A percentile compares a stretch with the other conserved stretches of the same genome.
phyloP scores from a whole-genome alignment of 2,797 vertebrate species.

The Chelidonichthys spinosus region DNA sequence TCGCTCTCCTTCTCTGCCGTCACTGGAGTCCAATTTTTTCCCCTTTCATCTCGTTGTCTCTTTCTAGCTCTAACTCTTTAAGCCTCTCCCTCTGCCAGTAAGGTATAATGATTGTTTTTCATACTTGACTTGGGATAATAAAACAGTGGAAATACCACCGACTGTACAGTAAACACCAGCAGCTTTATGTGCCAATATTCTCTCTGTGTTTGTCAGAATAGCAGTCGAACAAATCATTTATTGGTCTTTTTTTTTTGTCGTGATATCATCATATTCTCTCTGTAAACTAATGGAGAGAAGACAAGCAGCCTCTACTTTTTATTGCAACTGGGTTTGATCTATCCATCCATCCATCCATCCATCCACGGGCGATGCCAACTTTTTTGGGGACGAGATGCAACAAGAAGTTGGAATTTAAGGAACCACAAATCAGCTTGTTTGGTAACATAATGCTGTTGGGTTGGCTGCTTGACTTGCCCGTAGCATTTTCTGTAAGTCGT shows the following conservation, averaged over 20 bases:
- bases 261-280: conserved; percentile 10
- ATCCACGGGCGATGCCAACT: not conserved
- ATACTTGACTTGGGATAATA: conserved; percentile 13
- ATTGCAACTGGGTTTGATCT: not conserved
- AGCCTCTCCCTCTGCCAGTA: conserved; percentile 26
- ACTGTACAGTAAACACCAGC: conserved; percentile 5
- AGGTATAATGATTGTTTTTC: conserved; percentile 46
- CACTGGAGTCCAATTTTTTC: conserved; percentile 34
- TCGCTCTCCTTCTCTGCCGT: conserved; percentile 25
- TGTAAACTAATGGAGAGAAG: not conserved
- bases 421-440: not conserved
- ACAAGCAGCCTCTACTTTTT: not conserved
- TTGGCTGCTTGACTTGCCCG: not conserved
- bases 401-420: not conserved
- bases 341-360: too few species aligned
- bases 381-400: conserved; percentile 6
- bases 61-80: conserved; percentile 36
- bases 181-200: conserved; percentile 9
- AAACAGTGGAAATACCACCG: conserved; percentile 15
- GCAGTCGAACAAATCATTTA: not conserved
- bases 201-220: not conserved
- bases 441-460: not conserved
- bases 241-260: not conserved
- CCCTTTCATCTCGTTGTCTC: conserved; percentile 36
- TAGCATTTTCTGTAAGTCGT: not conserved